phyloP scores from a whole-genome alignment of 2,113 vertebrate genomes.

The Rhodinocichla rosea region DNA sequence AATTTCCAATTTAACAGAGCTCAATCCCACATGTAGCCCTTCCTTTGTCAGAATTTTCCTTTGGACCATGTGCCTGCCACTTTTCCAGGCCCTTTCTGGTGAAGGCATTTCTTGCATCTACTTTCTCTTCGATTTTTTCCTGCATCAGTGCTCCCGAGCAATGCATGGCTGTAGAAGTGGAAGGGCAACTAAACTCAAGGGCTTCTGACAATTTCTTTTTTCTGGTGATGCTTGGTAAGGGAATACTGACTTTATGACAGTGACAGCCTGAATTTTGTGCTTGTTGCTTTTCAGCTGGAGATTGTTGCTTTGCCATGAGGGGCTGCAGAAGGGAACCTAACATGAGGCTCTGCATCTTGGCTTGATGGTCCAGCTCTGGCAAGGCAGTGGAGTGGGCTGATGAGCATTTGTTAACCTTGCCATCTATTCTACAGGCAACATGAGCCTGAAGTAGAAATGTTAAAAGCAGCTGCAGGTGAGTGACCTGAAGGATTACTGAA shows the following conservation, averaged over 20 bases:
- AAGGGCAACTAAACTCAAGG: not conserved
- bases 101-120: not conserved
- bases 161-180: rapidly evolving
- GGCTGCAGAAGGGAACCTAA: not conserved
- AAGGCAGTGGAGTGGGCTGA: not conserved
- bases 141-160: too few relatives aligned
- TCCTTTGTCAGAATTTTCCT: not conserved
- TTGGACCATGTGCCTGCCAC: not conserved
- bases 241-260: not conserved
- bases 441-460: not conserved
- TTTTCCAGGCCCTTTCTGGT: not conserved
- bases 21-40: not conserved
- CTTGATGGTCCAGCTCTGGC: not conserved
- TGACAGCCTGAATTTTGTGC: not conserved
- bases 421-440: rapidly evolving
- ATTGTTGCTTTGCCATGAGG: not conserved
- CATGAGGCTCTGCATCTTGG: not conserved
- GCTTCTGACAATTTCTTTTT: not conserved
- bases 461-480: not conserved
- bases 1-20: not conserved
- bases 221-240: not conserved
- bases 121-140: not conserved
- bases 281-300: not conserved
- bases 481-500: not conserved
- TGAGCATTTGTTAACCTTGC: not conserved